Evolutionary conservation across 1,140 invertebrate species (phyloP), one percentile per base, ranked within the genome.

Genomic region (Thereuonema tuberculata): DNA sequence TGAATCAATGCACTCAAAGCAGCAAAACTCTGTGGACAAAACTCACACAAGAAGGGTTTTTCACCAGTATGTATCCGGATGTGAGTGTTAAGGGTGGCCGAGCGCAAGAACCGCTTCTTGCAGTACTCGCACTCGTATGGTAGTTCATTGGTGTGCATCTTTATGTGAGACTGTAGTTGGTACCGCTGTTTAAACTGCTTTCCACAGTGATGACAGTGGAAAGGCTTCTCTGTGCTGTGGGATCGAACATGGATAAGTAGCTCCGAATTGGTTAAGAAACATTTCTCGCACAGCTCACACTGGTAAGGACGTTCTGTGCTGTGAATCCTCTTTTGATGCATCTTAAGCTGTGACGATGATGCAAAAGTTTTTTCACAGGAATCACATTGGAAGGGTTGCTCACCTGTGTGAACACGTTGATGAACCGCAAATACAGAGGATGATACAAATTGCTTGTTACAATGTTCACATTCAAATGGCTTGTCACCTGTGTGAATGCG

Each of bases 401-500:
- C 48, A 21, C 48, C 48, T 5, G 48, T 24, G 48, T 20, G 48
- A 9, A 50, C 17, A 5, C 23, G 5, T 50, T 50, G 3, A 24
- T 24, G 48, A 17, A 50, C 21, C 21, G 5, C 5, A 9, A 12
- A 9, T 9, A 5, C 21, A 14, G 9, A 5, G 3, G 5, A 5
- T 14, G 69, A 69, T 48, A 72, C 74, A 66, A 82, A 82, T 2
- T 75, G 74, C 62, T 78, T 78, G 60, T 73, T 75, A 67, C 81
- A 83, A 15, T 75, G 65, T 23, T 69, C 67, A 66, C 81, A 83
- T 54, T 75, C 69, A 67, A 78, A 80, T 0, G 81, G 81, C 46
- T 75, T 67, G 20, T 76, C 75, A 60, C 77, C 76, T 0, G 72
- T 76, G 63, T 81, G 80, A 60, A 80, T 78, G 48, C 77, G 74